Percentiles rank a stretch among this genome's conserved stretches.
These are phyloP conservation scores for Cryptus armator DNA, from an alignment of 2,888 invertebrate genomes.

Conservation along the genomic window DNA sequence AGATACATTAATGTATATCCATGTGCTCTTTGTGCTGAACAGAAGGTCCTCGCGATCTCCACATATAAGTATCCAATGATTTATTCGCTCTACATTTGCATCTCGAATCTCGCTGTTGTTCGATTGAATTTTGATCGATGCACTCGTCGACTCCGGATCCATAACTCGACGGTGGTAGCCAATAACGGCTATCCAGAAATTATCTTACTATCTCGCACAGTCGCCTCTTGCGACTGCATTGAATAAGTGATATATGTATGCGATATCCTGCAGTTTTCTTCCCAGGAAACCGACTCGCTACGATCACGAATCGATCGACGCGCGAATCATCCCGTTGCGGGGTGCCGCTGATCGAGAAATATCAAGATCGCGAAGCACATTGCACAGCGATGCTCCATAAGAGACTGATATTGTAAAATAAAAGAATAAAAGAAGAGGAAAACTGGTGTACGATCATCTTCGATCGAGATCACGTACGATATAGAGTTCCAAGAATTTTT, in stretches of 20 bases:
- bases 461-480: slow-evolving; percentile 52
- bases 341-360: slow-evolving; percentile 42
- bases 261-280: slow-evolving; percentile 15
- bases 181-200: slow-evolving; percentile 42
- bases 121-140: slow-evolving; percentile 63
- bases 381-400: slow-evolving; percentile 37
- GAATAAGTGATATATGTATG: slow-evolving; percentile 12
- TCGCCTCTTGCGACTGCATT: neutral
- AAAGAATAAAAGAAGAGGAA: slow-evolving; percentile 13
- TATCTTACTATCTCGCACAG: slow-evolving; percentile 28
- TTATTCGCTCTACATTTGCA: slow-evolving; percentile 35
- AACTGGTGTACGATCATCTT: slow-evolving; percentile 44
- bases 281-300: slow-evolving; percentile 35
- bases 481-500: slow-evolving; percentile 39
- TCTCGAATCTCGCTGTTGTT: slow-evolving; percentile 39
- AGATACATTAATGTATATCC: slow-evolving; percentile 23
- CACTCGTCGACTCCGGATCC: slow-evolving; percentile 46
- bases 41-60: slow-evolving; percentile 35
- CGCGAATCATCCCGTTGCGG: slow-evolving; percentile 50
- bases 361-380: slow-evolving; percentile 44
- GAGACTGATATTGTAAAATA: slow-evolving; percentile 40
- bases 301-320: slow-evolving; percentile 50
- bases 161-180: neutral
- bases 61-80: slow-evolving; percentile 3
- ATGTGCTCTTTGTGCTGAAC: slow-evolving; percentile 27